Conservation (phyloP, 2,113 vertebrate genomes). For the Macquaria australasica region DNA sequence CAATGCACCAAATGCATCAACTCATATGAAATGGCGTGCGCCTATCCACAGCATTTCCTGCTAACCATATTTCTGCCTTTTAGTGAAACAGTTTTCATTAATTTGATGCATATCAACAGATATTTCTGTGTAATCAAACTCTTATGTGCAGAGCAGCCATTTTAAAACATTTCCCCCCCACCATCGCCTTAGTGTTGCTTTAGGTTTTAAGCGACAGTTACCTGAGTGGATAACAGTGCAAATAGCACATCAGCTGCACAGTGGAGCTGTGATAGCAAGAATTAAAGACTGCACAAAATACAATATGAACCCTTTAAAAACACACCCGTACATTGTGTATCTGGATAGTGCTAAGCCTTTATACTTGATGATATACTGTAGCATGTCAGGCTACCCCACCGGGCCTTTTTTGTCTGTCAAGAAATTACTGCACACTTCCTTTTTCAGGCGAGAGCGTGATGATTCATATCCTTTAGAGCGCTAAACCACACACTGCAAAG, state of each 20-base stretch:
- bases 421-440: constrained; percentile 65
- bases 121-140: neutral
- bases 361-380: neutral
- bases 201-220: neutral
- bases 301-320: neutral
- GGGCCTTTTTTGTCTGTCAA: constrained; percentile 11
- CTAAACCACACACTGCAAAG: constrained; percentile 35
- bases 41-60: neutral
- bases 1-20: neutral
- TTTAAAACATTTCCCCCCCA: neutral
- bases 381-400: neutral
- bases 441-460: constrained; percentile 41
- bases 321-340: neutral
- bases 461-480: constrained; percentile 64
- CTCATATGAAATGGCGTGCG: neutral
- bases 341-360: neutral
- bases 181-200: neutral
- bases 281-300: neutral
- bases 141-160: neutral
- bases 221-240: neutral
- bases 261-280: neutral
- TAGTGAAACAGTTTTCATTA: neutral
- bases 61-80: neutral
- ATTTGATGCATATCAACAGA: neutral
- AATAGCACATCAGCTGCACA: neutral